Percentiles rank a stretch among this genome's conserved stretches.
Evolutionary conservation across 2,888 invertebrate species (phyloP).

Genomic region (Calameuta filiformis): DNA sequence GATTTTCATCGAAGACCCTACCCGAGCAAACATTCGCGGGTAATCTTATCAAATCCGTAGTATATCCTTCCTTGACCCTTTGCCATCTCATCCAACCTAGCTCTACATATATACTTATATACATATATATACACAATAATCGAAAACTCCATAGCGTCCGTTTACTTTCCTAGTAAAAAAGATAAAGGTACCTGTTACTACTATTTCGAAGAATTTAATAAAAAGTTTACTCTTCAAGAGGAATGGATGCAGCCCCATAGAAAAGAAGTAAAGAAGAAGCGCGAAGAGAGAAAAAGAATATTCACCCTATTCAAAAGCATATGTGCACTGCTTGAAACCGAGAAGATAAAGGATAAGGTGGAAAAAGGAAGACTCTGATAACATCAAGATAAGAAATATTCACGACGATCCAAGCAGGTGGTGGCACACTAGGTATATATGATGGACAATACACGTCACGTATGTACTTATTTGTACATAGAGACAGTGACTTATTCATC

Average conservation of each 20-base stretch:
- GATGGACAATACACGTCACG: background rate
- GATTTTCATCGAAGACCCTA: background rate
- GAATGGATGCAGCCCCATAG: background rate
- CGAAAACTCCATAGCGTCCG: background rate
- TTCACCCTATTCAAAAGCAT: background rate
- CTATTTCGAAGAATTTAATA: background rate
- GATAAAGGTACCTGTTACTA: background rate
- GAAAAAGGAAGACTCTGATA: background rate
- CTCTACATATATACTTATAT: background rate
- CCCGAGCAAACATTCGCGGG: background rate
- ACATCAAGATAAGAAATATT: background rate
- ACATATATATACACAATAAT: background rate
- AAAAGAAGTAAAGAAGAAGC: background rate
- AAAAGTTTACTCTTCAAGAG: no score
- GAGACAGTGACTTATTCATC: background rate
- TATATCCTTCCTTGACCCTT: background rate
- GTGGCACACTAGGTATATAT: background rate
- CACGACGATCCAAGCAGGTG: background rate
- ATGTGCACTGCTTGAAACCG: background rate
- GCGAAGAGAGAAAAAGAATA: background rate
- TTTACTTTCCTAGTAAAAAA: background rate
- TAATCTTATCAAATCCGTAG: background rate
- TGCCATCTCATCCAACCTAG: background rate
- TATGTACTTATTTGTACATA: background rate
- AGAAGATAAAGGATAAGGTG: background rate